Evolutionary conservation across 2,888 invertebrate genomes (phyloP).

Genomic region (Chrysodeixis includens): DNA sequence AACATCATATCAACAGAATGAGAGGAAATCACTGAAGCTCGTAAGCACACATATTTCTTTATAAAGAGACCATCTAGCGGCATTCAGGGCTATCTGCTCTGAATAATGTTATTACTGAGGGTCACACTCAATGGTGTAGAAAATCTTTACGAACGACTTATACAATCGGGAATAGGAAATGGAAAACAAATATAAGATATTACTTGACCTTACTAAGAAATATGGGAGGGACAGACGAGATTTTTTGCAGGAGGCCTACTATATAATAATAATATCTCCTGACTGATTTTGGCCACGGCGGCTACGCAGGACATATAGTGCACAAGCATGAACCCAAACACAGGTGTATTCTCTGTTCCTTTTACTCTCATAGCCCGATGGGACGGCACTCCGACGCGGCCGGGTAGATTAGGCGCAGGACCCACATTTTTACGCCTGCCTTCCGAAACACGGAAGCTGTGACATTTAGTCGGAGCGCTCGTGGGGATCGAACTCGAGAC

Average conservation of each 20-base stretch:
- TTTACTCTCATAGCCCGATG: too few species aligned
- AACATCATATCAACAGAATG: slow-evolving; percentile 16
- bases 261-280: too few species aligned
- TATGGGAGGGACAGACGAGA: slow-evolving; percentile 28
- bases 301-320: too few species aligned
- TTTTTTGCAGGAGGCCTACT: slow-evolving; percentile 34
- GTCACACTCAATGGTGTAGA: slow-evolving; percentile 75
- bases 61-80: slow-evolving; percentile 40
- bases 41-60: slow-evolving; percentile 30
- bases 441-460: too few species aligned
- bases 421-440: too few species aligned
- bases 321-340: too few species aligned
- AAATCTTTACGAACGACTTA: slow-evolving; percentile 75
- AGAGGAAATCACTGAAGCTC: slow-evolving; percentile 11
- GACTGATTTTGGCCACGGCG: too few species aligned
- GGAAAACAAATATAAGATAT: slow-evolving; percentile 70
- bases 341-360: too few species aligned
- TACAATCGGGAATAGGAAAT: slow-evolving; percentile 64
- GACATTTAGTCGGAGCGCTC: too few species aligned
- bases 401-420: too few species aligned
- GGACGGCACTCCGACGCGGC: too few species aligned
- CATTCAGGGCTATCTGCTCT: slow-evolving; percentile 59
- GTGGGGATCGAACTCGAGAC: too few species aligned
- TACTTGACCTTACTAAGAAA: slow-evolving; percentile 54
- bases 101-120: slow-evolving; percentile 75